Evolutionary conservation across 2,113 vertebrate genomes (phyloP), one percentile per base, ranked within the genome.

Genomic region (Nothobranchius kuhntae): DNA sequence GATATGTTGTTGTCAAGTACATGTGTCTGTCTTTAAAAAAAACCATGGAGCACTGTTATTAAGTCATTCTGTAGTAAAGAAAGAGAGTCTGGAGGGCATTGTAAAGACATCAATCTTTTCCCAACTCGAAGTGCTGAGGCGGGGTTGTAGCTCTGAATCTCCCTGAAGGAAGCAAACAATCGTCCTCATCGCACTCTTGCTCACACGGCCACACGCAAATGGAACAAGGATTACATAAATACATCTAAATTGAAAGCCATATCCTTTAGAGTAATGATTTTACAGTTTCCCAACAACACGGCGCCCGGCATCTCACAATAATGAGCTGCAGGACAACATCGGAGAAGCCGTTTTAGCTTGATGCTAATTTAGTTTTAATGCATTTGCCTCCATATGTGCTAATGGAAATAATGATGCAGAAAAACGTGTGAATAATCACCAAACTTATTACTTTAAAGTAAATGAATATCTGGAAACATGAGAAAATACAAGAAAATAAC

Each of bases 21-120:
- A 50, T 52, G 48, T 66, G 58, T 30, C 60, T 36, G 62, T 82
- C 59, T 42, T 67, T 75, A 77, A 86, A 78, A 75, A 17, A 45
- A 56, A 42, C 52, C 61, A 12, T 60, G n/a, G 13, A 50, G 61
- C 50, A 6, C 53, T 52, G 30, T 81, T 70, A 73, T 61, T 53
- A 26, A 38, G 65, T 71, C 53, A 71, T 72, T 50, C 38, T 2
- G 7, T 13, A 50, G n/a, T 61, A 7, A 24, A 60, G 55, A 72
- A 3, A 40, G 9, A 57, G 58, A 74, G 66, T 68, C 67, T 47
- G 55, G 76, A 85, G 85, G 83, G 50, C 86, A 65, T 78, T 87
- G 75, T 66, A 90, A 86, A 89, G 83, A 73, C 74, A 81, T 83
- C 79, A 80, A 84, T 87, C 81, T 80, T 66, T 83, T 70, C 52